A percentile compares a stretch with the other conserved stretches of the same genome.
phyloP scores from a whole-genome alignment of 2,797 vertebrate genomes.

The Fundulus diaphanus region DNA sequence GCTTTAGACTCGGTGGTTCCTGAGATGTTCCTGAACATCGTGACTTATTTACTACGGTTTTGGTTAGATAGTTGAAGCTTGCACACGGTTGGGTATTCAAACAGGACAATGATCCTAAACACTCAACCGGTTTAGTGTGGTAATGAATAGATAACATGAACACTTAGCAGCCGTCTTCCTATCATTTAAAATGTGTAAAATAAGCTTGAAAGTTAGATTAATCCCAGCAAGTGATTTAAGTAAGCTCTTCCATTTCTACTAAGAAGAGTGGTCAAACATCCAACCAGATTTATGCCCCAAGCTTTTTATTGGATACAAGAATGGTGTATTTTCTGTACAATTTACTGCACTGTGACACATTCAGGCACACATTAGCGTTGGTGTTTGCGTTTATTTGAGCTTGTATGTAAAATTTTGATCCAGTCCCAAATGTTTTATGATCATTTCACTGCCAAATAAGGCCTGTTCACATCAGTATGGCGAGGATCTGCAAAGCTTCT shows the following conservation, averaged over 20 bases:
- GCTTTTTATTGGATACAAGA: not conserved
- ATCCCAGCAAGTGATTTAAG: not conserved
- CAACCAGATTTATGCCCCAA: not conserved
- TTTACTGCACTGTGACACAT: not conserved
- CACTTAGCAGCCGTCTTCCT: not conserved
- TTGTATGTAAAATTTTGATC: no score
- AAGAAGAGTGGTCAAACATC: not conserved
- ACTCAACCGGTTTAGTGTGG: not conserved
- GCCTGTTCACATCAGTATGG: not conserved
- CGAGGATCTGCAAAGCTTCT: not conserved
- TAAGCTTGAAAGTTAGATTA: not conserved
- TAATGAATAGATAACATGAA: not conserved
- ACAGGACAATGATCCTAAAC: not conserved
- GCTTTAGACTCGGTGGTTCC: not conserved
- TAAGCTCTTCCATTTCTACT: not conserved
- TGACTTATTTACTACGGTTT: not conserved
- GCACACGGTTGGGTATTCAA: not conserved
- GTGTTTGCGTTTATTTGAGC: no score
- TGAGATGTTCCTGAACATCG: not conserved
- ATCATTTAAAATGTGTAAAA: not conserved
- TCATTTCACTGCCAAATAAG: not conserved
- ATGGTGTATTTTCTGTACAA: not conserved
- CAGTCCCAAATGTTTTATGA: no score
- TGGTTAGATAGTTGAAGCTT: not conserved
- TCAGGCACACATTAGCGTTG: not conserved